Conservation (phyloP, 1,140 invertebrate genomes). For the Cherax destructor region DNA sequence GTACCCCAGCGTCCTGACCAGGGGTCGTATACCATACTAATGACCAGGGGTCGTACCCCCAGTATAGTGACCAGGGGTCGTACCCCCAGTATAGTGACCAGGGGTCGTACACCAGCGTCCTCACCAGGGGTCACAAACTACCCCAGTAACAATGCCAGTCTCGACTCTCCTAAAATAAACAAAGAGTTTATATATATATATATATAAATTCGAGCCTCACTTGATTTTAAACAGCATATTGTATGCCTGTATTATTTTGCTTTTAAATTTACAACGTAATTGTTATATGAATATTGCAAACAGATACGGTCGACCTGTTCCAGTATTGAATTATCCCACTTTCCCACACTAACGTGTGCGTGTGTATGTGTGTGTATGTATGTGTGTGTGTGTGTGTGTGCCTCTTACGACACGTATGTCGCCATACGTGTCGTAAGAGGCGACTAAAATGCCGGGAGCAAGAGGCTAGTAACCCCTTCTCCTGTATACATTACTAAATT, state of each 20-base stretch:
- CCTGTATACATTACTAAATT: too few relatives aligned
- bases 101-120: too few relatives aligned
- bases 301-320: not conserved
- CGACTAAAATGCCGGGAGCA: too few relatives aligned
- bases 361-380: not conserved
- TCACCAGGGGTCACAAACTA: too few relatives aligned
- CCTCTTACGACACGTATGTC: too few relatives aligned
- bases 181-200: not conserved
- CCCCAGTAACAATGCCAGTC: not conserved
- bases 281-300: constrained; percentile 4
- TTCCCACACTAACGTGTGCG: not conserved
- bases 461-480: too few relatives aligned
- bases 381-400: not conserved
- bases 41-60: too few relatives aligned
- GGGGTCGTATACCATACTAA: too few relatives aligned
- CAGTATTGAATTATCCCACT: not conserved
- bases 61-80: too few relatives aligned
- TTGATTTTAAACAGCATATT: not conserved
- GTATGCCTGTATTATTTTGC: not conserved
- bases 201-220: not conserved
- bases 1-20: too few relatives aligned
- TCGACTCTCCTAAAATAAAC: not conserved
- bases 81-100: too few relatives aligned
- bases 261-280: not conserved
- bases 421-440: too few relatives aligned